Evolutionary conservation across 2,113 vertebrate species (phyloP).

Genomic region (Tichodroma muraria): DNA sequence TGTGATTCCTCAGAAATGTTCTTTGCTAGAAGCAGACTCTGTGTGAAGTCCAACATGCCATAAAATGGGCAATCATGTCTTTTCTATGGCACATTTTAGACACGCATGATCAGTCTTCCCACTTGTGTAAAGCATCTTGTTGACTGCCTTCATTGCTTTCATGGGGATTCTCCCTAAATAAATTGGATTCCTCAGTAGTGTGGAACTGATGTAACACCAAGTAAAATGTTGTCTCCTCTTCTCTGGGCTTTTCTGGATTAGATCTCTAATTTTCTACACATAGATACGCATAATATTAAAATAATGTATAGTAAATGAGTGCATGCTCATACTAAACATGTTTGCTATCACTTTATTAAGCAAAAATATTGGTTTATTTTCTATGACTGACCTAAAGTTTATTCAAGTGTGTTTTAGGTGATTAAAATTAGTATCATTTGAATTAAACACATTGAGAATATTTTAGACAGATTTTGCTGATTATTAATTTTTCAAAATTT

Average conservation of each 20-base stretch:
- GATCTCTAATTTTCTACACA: neutral
- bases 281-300: neutral
- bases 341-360: neutral
- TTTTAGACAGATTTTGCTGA: neutral
- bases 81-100: neutral
- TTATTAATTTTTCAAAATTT: slow-evolving; percentile 35
- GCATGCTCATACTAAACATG: neutral
- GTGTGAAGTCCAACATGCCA: neutral
- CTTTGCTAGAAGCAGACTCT: neutral
- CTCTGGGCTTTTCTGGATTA: neutral
- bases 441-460: neutral
- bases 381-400: neutral
- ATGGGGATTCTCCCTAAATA: neutral
- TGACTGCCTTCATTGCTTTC: neutral
- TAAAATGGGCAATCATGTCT: neutral
- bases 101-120: neutral
- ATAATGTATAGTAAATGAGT: neutral
- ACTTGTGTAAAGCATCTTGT: neutral
- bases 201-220: neutral
- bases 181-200: neutral
- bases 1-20: neutral
- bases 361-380: neutral
- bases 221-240: neutral
- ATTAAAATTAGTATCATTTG: neutral
- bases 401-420: neutral